These are phyloP conservation scores for Falco naumanni DNA, from an alignment of 2,797 vertebrate genomes.

Conservation along the genomic window DNA sequence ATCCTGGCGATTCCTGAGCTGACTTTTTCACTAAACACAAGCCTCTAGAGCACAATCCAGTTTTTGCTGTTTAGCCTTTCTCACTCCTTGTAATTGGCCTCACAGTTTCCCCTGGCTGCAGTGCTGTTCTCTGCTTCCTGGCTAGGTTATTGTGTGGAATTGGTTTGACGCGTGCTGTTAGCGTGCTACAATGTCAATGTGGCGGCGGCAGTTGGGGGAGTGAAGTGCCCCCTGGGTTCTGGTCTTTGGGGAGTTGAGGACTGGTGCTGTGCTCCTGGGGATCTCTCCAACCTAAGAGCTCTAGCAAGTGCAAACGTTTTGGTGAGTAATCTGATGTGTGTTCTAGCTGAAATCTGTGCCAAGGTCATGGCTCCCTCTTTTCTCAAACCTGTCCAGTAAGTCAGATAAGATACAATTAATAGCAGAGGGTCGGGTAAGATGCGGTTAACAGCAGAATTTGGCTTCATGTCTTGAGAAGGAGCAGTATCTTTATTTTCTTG, in stretches of 20 bases:
- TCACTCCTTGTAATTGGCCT: neutral
- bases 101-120: neutral
- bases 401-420: neutral
- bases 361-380: neutral
- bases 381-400: neutral
- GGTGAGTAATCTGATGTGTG: neutral
- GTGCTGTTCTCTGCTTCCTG: neutral
- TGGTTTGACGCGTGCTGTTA: neutral
- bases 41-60: neutral
- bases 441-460: neutral
- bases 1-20: neutral
- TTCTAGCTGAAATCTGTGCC: neutral
- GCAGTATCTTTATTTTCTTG: neutral
- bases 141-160: neutral
- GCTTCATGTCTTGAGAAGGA: neutral
- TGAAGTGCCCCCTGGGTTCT: neutral
- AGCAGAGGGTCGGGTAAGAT: neutral
- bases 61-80: neutral
- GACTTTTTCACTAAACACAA: neutral
- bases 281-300: neutral
- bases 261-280: rapidly evolving
- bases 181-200: neutral
- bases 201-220: neutral
- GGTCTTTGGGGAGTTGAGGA: rapidly evolving
- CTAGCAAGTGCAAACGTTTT: neutral